Evolutionary conservation across 2,113 vertebrate species (phyloP).

Genomic region (Pogonocichla stellata): DNA sequence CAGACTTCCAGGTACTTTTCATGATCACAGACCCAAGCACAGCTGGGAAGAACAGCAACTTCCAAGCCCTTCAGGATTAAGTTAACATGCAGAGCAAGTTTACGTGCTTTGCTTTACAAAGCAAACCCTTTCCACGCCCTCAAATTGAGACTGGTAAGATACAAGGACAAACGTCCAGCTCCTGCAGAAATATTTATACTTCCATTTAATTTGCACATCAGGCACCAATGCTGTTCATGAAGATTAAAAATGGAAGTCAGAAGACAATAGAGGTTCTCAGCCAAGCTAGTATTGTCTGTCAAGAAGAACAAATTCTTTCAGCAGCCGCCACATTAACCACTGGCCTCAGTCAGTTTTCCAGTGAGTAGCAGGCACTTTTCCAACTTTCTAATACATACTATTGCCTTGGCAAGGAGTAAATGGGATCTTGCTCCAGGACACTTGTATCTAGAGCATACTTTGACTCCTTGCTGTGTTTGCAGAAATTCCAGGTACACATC

Average conservation of each 20-base stretch:
- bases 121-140: neutral
- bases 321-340: neutral
- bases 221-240: neutral
- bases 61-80: neutral
- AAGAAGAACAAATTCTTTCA: slow-evolving; percentile 7
- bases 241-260: neutral
- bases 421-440: slow-evolving; percentile 18
- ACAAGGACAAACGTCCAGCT: neutral
- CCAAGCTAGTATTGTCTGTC: slow-evolving; percentile 16
- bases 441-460: slow-evolving; percentile 49
- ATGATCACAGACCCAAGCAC: neutral
- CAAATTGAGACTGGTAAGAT: neutral
- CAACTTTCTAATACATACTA: neutral
- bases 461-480: slow-evolving; percentile 67
- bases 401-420: slow-evolving; percentile 14
- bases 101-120: neutral
- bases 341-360: slow-evolving; percentile 25
- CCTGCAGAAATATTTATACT: slow-evolving; percentile 11
- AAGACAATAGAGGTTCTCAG: neutral
- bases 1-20: neutral
- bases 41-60: neutral
- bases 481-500: slow-evolving; percentile 69
- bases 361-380: neutral
- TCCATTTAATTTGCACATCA: slow-evolving; percentile 28
- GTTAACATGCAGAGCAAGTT: neutral